Conservation (phyloP, 1,140 invertebrate species). For the Teleogryllus occipitalis region DNA sequence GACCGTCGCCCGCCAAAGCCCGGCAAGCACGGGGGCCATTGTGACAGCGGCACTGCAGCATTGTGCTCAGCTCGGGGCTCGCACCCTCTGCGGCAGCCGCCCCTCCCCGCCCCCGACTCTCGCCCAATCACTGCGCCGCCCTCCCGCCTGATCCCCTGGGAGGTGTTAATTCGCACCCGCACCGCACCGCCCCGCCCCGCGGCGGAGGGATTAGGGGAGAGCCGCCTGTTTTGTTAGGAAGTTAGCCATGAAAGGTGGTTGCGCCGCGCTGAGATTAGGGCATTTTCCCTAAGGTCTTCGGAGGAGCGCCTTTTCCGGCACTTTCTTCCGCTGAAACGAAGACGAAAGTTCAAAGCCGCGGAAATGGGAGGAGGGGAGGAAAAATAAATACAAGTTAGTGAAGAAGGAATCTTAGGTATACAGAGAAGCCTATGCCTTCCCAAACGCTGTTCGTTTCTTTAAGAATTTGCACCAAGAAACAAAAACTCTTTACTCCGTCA, state of each 20-base stretch:
- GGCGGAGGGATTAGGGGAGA: neutral
- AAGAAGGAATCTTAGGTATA: neutral
- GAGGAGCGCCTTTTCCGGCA: neutral
- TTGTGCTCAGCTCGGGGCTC: too few relatives aligned
- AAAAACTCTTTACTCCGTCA: too few relatives aligned
- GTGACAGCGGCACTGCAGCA: too few relatives aligned
- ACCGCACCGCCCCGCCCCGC: too few relatives aligned
- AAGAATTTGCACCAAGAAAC: neutral
- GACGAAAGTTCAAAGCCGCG: neutral
- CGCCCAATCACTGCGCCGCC: neutral
- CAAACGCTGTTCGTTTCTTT: neutral
- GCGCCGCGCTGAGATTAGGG: neutral
- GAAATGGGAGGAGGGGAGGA: neutral
- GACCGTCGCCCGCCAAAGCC: too few relatives aligned
- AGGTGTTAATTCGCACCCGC: neutral
- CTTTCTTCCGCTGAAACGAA: neutral
- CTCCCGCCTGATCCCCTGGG: neutral
- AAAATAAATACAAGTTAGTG: constrained; percentile 2
- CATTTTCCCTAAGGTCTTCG: neutral
- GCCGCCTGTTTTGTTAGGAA: neutral
- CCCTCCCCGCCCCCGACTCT: too few relatives aligned
- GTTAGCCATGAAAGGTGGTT: neutral
- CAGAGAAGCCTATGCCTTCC: neutral
- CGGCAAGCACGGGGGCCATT: too few relatives aligned
- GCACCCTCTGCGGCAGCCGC: too few relatives aligned